Base-by-base conservation (phyloP, 1,140 invertebrate genomes). In the Panagrolaimus sp. region DNA sequence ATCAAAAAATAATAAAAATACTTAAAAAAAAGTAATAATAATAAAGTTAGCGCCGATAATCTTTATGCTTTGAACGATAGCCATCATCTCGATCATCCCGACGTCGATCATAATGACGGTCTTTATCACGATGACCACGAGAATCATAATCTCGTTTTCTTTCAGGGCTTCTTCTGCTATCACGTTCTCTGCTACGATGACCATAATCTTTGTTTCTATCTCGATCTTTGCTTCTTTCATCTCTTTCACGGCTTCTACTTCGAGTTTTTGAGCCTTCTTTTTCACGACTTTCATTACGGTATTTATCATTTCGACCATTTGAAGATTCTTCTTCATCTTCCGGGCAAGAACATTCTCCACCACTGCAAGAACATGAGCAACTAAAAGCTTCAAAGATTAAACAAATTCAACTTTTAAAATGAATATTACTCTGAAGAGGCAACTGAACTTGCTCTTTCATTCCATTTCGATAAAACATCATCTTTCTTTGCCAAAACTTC, bases 311-410 rank as follows among this genome's bases (percentile, higher is more conserved):
- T 1, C 25, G 14, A 0, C 65, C 45, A 20, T 64, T 31, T 31
- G 31, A 1, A 11, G 27, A 23, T 66, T 74, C 71, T 51, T 78
- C 75, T 44, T 77, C 75, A 47, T 65, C 68, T 31, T 77, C 75
- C 1, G 68, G 51, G 42, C 78, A 80, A 11, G 78, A 80, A 47
- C 78, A 80, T 65, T 80, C 78, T 0, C 78, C 78, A 20, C 78
- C 78, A 44, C 72, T 74, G 48, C 78, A 80, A 0, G 79, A 82
- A 47, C 78, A 80, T 8, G 78, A 80, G 51, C 78, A 80, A 53
- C 76, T 75, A 43, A 70, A 75, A 31, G n/a, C n/a, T n/a, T n/a
- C n/a, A n/a, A 27, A n/a, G 20, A 42, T 16, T 11, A 25, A n/a
- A n/a, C n/a, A n/a, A n/a, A n/a, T n/a, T n/a, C n/a, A n/a, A n/a